Base-by-base conservation (phyloP, 2,797 vertebrate species). In the Ctenopoma multispine region DNA sequence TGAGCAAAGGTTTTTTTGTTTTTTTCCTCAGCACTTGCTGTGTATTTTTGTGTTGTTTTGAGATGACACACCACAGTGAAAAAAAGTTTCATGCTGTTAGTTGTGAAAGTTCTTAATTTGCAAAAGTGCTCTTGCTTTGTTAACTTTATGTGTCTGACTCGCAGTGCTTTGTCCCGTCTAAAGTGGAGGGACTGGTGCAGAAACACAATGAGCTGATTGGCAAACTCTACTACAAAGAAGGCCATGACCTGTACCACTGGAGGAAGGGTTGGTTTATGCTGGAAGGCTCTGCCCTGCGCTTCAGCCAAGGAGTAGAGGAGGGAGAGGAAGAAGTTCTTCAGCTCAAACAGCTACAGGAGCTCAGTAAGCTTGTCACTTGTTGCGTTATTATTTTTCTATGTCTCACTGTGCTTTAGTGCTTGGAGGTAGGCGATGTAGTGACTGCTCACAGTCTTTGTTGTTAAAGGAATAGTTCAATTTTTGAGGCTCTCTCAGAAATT, bases 221-320 rank as follows among this genome's bases (percentile, higher is more conserved):
- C 64, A 94, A 94, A 55, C 94, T 99, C 56, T 94, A 94, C 90
- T 99, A 97, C 93, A 99, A 98, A 87, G 97, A 99, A 58, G 96
- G 97, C 71, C 96, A 97, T 0, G 95, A 94, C 75, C 94, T 98
- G 59, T 96, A 97, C 90, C 93, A 96, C 75, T 99, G 98, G 98
- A 96, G 92, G 72, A 91, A 84, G 83, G 96, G 96, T 84, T 99
- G 97, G 98, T 99, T 99, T 85, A 88, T 91, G 69, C 89, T 99
- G 85, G 94, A 96, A 72, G 96, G 96, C 59, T 96, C 95, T 0
- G 92, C 89, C 44, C 92, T 99, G 79, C 91, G 92, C 90, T 98
- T 96, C 90, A 96, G 92, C 85, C 90, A 95, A 5, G 95, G 94
- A 63, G 90, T 93, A 8, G 88, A 92, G 49, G 89, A 90, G 54